Percentiles rank a stretch among this genome's conserved stretches.
These are phyloP conservation scores for Heliconius melpomene DNA, from an alignment of 1,140 invertebrate genomes.

Conservation along the genomic window DNA sequence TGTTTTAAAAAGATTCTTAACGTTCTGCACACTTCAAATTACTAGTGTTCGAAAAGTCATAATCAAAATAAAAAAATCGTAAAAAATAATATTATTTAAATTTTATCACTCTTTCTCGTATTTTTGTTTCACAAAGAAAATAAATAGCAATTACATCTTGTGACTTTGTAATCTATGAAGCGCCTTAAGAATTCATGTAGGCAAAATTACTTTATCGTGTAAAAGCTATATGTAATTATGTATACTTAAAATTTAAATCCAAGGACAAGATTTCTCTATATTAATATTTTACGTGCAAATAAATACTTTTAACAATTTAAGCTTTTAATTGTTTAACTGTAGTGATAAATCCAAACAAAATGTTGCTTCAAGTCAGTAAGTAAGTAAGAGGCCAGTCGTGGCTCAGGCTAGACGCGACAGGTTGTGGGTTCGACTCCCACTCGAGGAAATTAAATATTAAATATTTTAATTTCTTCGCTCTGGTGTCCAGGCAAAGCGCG, in stretches of 20 bases:
- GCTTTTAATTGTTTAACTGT: background rate
- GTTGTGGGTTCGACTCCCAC: too few species aligned
- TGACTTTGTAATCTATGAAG: background rate
- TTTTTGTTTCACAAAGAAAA: background rate
- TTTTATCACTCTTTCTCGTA: background rate
- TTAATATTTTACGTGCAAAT: background rate
- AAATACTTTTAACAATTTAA: background rate
- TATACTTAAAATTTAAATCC: background rate
- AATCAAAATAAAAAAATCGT: too few species aligned
- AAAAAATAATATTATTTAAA: background rate
- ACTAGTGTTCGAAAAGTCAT: too few species aligned
- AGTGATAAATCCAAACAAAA: too few species aligned
- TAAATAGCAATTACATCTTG: background rate
- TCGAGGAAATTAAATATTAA: too few species aligned
- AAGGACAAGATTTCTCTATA: background rate
- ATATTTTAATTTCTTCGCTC: too few species aligned
- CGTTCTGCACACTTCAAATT: too few species aligned
- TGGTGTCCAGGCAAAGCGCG: too few species aligned
- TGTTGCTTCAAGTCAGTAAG: too few species aligned
- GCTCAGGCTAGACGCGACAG: too few species aligned
- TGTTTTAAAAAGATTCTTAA: too few species aligned
- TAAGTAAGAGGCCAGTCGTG: too few species aligned
- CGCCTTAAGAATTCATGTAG: conserved; percentile 10
- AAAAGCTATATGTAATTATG: background rate
- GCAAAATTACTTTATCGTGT: conserved; percentile 6